Percentiles rank a stretch among this genome's conserved stretches.
Evolutionary conservation across 2,797 vertebrate genomes (phyloP).

Genomic region (Darevskia nairensis): DNA sequence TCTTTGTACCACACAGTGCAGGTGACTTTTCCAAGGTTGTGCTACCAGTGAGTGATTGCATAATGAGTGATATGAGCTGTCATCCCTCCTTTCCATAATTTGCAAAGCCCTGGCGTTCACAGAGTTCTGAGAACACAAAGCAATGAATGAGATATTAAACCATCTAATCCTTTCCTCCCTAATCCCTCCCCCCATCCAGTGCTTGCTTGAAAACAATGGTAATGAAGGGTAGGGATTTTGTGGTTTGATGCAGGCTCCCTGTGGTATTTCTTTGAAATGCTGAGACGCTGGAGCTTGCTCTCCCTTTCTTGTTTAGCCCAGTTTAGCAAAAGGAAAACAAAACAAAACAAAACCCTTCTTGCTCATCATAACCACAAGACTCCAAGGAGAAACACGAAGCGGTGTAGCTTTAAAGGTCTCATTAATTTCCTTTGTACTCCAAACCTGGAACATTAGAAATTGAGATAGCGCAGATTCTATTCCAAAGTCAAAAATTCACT

Average conservation of each 20-base stretch:
- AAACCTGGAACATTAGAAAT: conserved; percentile 72
- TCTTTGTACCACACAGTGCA: conserved; percentile 17
- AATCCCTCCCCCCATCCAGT: conserved; percentile 35
- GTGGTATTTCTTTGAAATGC: conserved; percentile 77
- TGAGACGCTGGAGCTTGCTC: conserved; percentile 45
- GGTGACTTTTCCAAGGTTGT: conserved; percentile 43
- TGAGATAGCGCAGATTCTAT: conserved; percentile 66
- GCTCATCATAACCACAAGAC: conserved; percentile 60
- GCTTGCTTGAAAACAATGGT: conserved; percentile 56
- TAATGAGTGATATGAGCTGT: conserved; percentile 1
- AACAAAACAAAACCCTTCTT: conserved; percentile 10
- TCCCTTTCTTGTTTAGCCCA: conserved; percentile 72
- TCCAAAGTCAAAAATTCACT: conserved; percentile 54
- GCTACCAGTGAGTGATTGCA: neutral
- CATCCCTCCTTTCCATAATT: conserved; percentile 38
- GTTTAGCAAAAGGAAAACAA: conserved; percentile 57
- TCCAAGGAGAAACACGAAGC: conserved; percentile 76
- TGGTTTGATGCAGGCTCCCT: conserved; percentile 69
- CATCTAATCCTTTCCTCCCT: conserved; percentile 13
- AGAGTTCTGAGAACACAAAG: conserved; percentile 45
- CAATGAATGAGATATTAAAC: conserved; percentile 40
- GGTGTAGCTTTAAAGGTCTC: conserved; percentile 74
- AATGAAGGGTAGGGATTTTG: conserved; percentile 65
- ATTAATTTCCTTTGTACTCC: conserved; percentile 78
- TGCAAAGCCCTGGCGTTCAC: conserved; percentile 44